Evolutionary conservation across 2,113 vertebrate genomes (phyloP), one percentile per base, ranked within the genome.

Genomic region (Scartelaos histophorus): DNA sequence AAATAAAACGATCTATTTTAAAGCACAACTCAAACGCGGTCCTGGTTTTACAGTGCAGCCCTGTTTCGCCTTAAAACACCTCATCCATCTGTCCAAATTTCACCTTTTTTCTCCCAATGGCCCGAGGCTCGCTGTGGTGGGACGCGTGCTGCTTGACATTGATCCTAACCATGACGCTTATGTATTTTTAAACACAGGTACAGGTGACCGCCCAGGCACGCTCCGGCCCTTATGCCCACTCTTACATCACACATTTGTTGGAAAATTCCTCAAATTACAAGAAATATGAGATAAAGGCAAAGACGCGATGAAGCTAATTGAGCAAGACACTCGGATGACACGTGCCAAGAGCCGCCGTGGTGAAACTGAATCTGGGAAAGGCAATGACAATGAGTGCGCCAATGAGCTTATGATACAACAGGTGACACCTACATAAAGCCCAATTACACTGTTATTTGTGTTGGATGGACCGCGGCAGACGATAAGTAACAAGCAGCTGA

Each of bases 111-210:
- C 58, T 29, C 58, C 58, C 58, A 61, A 71, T 60, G 75, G 82
- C 90, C 82, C 0, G 75, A 56, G 88, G 89, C 13, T 70, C 82
- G 82, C 73, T 76, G 74, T 78, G 82, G 81, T 73, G 83, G 87
- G 90, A 74, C 82, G 89, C 91, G 92, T 88, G 1, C 61, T 82
- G 72, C 78, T 13, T 87, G 93, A 92, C 89, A 94, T 82, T 46
- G 90, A 93, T 91, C 91, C 88, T 70, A 46, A 15, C 68, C 46
- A 74, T 38, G 89, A 92, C 78, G 92, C 92, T 90, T 91, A 94
- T 93, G 84, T 88, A 93, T 93, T 92, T 94, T 93, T 94, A 92
- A 93, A 92, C 76, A 85, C 76, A 16, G 66, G 78, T 62, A 66
- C 88, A 88, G 85, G 85, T 85, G 87, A 91, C 82, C 62, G 72